Conservation (phyloP, 2,888 invertebrate genomes). For the Diaperis boleti region DNA sequence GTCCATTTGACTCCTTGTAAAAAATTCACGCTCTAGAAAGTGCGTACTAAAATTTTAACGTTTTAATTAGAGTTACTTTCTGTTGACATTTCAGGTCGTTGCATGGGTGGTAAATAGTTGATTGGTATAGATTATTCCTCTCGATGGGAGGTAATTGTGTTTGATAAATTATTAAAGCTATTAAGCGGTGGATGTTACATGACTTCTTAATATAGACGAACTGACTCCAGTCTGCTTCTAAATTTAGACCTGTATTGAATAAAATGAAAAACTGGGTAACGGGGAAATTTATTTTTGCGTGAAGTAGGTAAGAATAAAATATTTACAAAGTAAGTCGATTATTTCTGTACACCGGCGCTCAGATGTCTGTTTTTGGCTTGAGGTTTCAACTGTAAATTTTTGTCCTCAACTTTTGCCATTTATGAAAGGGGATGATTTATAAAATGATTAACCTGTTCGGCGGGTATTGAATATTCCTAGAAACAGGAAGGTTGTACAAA, state of each 20-base stretch:
- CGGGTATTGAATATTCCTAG: not conserved
- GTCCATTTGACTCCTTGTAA: constrained; percentile 8
- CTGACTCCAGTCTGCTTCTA: constrained; percentile 7
- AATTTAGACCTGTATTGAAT: not conserved
- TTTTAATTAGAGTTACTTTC: constrained; percentile 26
- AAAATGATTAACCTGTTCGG: too few species aligned
- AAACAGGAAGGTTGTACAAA: too few species aligned
- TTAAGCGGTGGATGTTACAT: constrained; percentile 3
- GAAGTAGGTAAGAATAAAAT: too few species aligned
- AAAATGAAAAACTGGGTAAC: not conserved
- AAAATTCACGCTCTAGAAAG: constrained; percentile 20
- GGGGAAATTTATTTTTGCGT: too few species aligned
- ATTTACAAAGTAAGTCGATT: too few species aligned
- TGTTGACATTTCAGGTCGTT: constrained; percentile 32
- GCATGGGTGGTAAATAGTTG: constrained; percentile 20
- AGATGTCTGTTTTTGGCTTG: too few species aligned
- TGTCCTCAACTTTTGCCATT: too few species aligned
- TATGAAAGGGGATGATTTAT: too few species aligned
- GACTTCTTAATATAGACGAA: constrained; percentile 24
- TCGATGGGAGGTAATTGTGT: constrained; percentile 11
- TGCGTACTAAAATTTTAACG: constrained; percentile 24
- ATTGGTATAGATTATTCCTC: constrained; percentile 26
- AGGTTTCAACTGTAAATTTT: too few species aligned
- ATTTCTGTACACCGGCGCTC: too few species aligned
- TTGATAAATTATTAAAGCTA: constrained; percentile 7